Conservation (phyloP, 2,113 vertebrate genomes). For the Eupsittula cactorum region DNA sequence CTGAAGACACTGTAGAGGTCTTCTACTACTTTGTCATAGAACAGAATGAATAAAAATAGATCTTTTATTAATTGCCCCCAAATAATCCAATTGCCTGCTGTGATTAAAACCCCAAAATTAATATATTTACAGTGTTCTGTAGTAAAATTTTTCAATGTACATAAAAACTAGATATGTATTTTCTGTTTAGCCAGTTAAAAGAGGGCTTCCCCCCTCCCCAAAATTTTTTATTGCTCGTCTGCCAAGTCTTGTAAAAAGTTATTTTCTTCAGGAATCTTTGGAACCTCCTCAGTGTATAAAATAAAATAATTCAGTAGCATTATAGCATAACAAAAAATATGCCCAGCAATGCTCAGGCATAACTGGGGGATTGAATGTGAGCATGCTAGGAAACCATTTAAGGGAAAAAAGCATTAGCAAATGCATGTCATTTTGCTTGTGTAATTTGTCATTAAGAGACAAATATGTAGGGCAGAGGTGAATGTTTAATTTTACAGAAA, state of each 20-base stretch:
- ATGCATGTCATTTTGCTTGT: not conserved
- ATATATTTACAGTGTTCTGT: not conserved
- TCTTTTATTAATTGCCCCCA: not conserved
- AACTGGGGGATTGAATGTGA: not conserved
- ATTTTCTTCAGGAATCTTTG: not conserved
- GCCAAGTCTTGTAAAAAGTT: not conserved
- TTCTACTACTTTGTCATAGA: not conserved
- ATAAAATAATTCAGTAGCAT: not conserved
- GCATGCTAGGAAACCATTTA: not conserved
- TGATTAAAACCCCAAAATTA: not conserved
- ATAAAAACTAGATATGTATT: not conserved
- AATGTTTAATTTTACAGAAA: not conserved
- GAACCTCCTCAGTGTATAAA: not conserved
- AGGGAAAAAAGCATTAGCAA: not conserved
- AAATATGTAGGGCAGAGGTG: not conserved
- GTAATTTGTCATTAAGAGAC: conserved; percentile 25
- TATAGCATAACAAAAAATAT: not conserved
- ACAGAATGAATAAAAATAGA: not conserved
- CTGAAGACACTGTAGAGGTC: not conserved
- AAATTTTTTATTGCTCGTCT: not conserved
- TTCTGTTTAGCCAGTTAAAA: not conserved
- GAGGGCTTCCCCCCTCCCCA: no score
- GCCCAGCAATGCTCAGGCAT: not conserved
- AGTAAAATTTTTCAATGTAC: not conserved
- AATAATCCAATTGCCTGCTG: not conserved